Conservation (phyloP, 2,888 invertebrate species). For the Platycheirus rosarum region DNA sequence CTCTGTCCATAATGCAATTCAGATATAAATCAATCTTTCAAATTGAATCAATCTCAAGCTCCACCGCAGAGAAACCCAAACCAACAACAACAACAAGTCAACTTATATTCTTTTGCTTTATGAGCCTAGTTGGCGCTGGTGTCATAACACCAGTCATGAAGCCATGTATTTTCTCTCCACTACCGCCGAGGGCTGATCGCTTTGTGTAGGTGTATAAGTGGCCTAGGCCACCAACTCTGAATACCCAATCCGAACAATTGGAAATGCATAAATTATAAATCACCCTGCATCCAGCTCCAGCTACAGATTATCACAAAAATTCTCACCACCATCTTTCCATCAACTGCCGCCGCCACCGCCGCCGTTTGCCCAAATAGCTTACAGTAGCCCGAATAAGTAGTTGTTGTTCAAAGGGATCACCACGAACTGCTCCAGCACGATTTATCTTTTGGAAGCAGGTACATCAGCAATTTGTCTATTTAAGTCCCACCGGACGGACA, state of each 20-base stretch:
- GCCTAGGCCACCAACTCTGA: slow-evolving; percentile 52
- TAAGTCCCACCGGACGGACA: slow-evolving; percentile 50
- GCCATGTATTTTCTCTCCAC: slow-evolving; percentile 36
- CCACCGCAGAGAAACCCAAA: slow-evolving; percentile 6
- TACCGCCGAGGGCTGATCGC: slow-evolving; percentile 1
- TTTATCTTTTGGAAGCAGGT: slow-evolving; percentile 71
- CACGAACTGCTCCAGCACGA: slow-evolving; percentile 71
- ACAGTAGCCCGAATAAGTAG: not conserved
- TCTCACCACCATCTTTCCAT: slow-evolving; percentile 49
- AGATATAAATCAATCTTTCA: slow-evolving; percentile 70
- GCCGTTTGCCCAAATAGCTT: slow-evolving; percentile 29
- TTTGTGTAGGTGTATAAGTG: slow-evolving; percentile 60
- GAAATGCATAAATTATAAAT: slow-evolving; percentile 72
- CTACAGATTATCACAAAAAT: slow-evolving; percentile 35
- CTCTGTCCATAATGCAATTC: slow-evolving; percentile 39
- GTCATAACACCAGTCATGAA: slow-evolving; percentile 65
- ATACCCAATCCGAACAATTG: slow-evolving; percentile 68
- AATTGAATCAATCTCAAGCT: slow-evolving; percentile 48
- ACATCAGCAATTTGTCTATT: slow-evolving; percentile 74
- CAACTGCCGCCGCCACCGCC: too few species aligned
- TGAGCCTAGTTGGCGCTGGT: slow-evolving; percentile 62
- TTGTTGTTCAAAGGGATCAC: slow-evolving; percentile 53
- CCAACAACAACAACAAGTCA: slow-evolving; percentile 22
- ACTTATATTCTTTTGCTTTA: slow-evolving; percentile 29
- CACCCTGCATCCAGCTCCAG: slow-evolving; percentile 7